Evolutionary conservation across 2,888 invertebrate species (phyloP), one percentile per base, ranked within the genome.

Genomic region (Phanerotoma sp.): DNA sequence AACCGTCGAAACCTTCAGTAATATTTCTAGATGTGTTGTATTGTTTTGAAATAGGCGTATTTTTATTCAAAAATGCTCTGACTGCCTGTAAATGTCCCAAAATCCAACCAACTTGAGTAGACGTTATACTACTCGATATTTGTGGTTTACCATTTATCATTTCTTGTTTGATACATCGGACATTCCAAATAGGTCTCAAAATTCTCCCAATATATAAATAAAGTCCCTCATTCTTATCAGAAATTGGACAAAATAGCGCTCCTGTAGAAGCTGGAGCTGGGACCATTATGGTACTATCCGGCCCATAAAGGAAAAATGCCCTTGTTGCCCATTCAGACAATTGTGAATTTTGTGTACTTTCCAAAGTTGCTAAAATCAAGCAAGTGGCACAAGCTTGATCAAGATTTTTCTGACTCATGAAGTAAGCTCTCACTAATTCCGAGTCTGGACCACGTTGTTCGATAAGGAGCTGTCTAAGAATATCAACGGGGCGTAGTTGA

Each of bases 361-460:
- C 82, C 50, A 89, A 86, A 56, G 93, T 94, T 0, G 96, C 94
- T 55, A 97, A 77, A 64, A 91, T 86, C 40, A 96, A 80, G 51
- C 92, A 89, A 35, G 91, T 93, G 1, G 92, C 92, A 76, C 94
- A 96, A 0, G 94, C 95, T 77, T 96, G 94, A 50, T 91, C 87
- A 54, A 88, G 86, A 46, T 86, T 87, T 71, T n/a, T n/a, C n/a
- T 92, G 90, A 44, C 89, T 84, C 72, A 86, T 85, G 73, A 96
- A 96, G 79, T 93, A 95, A 25, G 88, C 84, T 68, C 89, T 89
- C 5, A 96, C 87, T 7, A 89, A 84, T 61, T 91, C 89, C 15
- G 89, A 87, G 64, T 96, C 94, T 0, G 93, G 89, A 0, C 96
- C 95, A 65, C 88, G 86, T 67, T 88, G 89, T 64, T 92, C 89